A percentile compares a stretch with the other conserved stretches of the same genome.
These are phyloP conservation scores for Eulemur mongoz DNA, from an alignment of 2,797 vertebrate species.

Conservation along the genomic window DNA sequence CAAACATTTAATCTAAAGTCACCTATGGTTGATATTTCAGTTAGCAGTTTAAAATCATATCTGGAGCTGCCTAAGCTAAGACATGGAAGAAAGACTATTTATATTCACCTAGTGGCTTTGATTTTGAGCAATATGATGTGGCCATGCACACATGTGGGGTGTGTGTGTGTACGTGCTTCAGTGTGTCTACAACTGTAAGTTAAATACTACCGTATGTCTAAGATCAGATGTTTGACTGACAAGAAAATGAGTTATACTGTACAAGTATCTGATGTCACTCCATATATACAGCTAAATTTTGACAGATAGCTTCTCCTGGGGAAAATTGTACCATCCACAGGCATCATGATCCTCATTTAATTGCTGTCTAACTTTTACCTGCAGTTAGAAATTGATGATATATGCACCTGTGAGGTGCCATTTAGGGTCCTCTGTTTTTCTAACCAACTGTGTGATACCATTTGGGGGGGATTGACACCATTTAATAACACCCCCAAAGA, in stretches of 20 bases:
- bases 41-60: slow-evolving; percentile 31
- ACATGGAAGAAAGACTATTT: neutral
- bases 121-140: neutral
- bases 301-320: slow-evolving; percentile 61
- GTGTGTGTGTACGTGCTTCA: neutral
- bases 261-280: slow-evolving; percentile 42
- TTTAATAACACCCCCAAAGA: slow-evolving; percentile 3
- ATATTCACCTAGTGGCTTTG: neutral
- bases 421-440: slow-evolving; percentile 41
- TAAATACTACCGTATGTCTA: slow-evolving; percentile 3
- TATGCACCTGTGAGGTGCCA: slow-evolving; percentile 48
- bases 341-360: slow-evolving; percentile 60
- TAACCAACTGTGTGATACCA: slow-evolving; percentile 7
- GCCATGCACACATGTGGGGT: neutral
- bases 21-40: neutral
- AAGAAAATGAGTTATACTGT: slow-evolving; percentile 66
- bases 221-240: slow-evolving; percentile 53
- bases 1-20: neutral
- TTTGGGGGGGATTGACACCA: neutral
- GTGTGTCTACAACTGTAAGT: neutral
- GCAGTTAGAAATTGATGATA: slow-evolving; percentile 66
- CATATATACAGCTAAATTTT: slow-evolving; percentile 11
- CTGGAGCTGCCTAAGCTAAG: neutral
- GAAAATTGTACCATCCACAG: slow-evolving; percentile 58
- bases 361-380: slow-evolving; percentile 73